Evolutionary conservation across 2,797 vertebrate species (phyloP).

Genomic region (Xenopus petersii): DNA sequence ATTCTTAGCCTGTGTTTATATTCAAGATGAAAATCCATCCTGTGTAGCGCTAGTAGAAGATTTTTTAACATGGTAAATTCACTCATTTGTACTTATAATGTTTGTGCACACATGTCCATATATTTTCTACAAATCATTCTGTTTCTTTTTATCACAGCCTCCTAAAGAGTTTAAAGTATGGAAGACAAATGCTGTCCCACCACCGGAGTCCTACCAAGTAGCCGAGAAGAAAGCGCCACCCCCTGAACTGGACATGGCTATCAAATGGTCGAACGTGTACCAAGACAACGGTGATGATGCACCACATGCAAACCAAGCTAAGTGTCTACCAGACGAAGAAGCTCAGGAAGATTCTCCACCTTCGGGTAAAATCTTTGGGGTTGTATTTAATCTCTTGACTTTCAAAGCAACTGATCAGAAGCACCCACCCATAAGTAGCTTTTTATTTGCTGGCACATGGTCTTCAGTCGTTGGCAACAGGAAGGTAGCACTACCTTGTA

Average conservation of each 20-base stretch:
- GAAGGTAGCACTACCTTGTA: no score
- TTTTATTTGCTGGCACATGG: neutral
- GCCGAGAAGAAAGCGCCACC: constrained; percentile 82
- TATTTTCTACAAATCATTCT: neutral
- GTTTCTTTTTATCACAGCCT: constrained; percentile 68
- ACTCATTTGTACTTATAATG: no score
- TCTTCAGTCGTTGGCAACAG: neutral
- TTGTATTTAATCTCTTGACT: neutral
- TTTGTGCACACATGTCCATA: neutral
- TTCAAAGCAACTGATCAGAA: neutral
- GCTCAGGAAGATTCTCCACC: constrained; percentile 62
- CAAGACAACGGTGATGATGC: constrained; percentile 94
- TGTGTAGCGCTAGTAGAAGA: no score
- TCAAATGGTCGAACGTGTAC: constrained; percentile 95
- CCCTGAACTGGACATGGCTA: constrained; percentile 90
- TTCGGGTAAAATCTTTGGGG: constrained; percentile 64
- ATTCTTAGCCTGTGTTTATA: no score
- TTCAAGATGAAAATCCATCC: no score
- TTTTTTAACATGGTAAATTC: no score
- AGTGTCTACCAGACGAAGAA: constrained; percentile 73
- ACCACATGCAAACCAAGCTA: constrained; percentile 68
- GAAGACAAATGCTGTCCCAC: constrained; percentile 85
- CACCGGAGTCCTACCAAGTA: constrained; percentile 76
- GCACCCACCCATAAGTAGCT: neutral
- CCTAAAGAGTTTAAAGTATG: constrained; percentile 84